These are phyloP conservation scores for Synergus umbraculus DNA, from an alignment of 2,888 invertebrate species.

Conservation along the genomic window DNA sequence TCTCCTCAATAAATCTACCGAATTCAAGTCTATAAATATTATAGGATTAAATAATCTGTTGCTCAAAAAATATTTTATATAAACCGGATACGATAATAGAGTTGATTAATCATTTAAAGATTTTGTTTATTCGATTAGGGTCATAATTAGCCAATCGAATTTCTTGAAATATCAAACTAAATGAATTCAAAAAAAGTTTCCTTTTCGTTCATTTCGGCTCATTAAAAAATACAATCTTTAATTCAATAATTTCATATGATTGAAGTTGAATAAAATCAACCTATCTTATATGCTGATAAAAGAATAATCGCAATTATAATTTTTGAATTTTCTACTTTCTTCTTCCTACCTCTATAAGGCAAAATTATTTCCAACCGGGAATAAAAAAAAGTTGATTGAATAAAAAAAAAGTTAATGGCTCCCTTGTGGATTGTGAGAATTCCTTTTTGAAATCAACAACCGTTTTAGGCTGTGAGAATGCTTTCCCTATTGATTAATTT, in stretches of 20 bases:
- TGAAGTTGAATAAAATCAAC: too few species aligned
- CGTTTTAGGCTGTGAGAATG: neutral
- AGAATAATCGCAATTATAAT: neutral
- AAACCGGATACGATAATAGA: too few species aligned
- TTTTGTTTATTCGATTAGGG: neutral
- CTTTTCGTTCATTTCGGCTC: too few species aligned
- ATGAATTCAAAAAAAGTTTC: neutral
- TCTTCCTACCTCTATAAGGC: neutral
- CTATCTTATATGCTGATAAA: too few species aligned
- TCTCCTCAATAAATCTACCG: neutral
- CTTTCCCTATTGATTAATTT: slow-evolving; percentile 11
- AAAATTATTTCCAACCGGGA: neutral
- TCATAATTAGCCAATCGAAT: neutral
- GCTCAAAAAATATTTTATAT: neutral
- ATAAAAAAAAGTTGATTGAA: neutral
- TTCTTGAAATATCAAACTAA: neutral
- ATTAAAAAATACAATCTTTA: too few species aligned
- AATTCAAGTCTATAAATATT: neutral
- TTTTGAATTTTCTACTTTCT: neutral
- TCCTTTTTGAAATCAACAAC: neutral
- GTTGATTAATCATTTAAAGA: too few species aligned
- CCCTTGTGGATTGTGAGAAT: neutral
- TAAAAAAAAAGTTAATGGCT: neutral
- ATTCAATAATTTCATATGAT: too few species aligned
- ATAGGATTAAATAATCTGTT: neutral